Evolutionary conservation across 92 coral and sea anemone genomes (phyloP).

Genomic region (Heliopora coerulea): DNA sequence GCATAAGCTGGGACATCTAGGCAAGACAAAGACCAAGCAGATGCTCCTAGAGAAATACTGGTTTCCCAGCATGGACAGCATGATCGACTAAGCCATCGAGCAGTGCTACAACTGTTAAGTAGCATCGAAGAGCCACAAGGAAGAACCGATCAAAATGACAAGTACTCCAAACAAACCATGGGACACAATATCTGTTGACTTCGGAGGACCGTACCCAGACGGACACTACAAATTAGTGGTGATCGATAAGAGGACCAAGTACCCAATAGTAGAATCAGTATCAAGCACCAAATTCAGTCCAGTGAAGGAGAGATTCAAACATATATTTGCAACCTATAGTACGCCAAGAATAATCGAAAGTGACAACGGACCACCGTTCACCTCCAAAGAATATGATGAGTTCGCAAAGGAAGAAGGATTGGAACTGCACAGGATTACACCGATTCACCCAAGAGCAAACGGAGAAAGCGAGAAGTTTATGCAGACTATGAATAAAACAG

Average conservation of each 20-base stretch:
- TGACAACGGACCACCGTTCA: too few relatives aligned
- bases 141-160: too few relatives aligned
- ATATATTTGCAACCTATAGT: conserved; percentile 53
- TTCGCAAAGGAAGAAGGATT: conserved; percentile 61
- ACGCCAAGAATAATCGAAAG: conserved; percentile 53
- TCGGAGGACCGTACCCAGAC: conserved; percentile 54
- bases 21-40: conserved; percentile 49
- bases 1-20: conserved; percentile 47
- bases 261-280: conserved; percentile 41
- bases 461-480: conserved; percentile 56
- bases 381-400: conserved; percentile 55
- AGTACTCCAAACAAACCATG: conserved; percentile 1
- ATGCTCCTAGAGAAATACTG: conserved; percentile 52
- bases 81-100: conserved; percentile 50
- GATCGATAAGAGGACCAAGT: conserved; percentile 49
- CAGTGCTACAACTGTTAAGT: conserved; percentile 52
- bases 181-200: conserved; percentile 10
- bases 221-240: conserved; percentile 23
- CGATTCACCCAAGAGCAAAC: conserved; percentile 56
- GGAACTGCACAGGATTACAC: conserved; percentile 49
- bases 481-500: conserved; percentile 55
- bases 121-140: conserved; percentile 13
- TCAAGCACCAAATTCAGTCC: not conserved
- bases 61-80: conserved; percentile 71
- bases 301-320: conserved; percentile 48